A percentile compares a stretch with the other conserved stretches of the same genome.
Conservation (phyloP, 1,140 invertebrate genomes). For the Zaprionus vittiger region DNA sequence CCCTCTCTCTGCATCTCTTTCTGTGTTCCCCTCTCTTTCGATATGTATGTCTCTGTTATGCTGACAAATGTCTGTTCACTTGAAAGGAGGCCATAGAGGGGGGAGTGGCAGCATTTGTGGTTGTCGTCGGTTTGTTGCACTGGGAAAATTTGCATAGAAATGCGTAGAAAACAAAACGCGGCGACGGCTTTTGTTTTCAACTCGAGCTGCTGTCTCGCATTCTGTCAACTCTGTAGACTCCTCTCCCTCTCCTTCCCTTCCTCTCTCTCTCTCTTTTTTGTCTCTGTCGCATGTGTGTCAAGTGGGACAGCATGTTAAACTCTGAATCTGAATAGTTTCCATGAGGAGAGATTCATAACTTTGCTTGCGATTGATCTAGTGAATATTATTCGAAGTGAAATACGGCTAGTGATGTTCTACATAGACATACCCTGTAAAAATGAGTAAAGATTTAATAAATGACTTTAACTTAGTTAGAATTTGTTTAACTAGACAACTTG, state of each 20-base stretch:
- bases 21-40: neutral
- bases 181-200: conserved; percentile 14
- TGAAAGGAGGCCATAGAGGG: neutral
- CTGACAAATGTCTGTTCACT: conserved; percentile 63
- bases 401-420: neutral
- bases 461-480: no score
- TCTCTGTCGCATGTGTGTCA: conserved; percentile 49
- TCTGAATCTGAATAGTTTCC: neutral
- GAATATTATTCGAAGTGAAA: neutral
- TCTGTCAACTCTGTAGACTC: neutral
- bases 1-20: neutral
- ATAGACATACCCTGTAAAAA: neutral
- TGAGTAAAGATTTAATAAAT: no score
- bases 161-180: conserved; percentile 51
- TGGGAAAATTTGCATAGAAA: conserved; percentile 72
- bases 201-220: conserved; percentile 6
- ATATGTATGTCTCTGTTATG: conserved; percentile 52
- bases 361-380: neutral
- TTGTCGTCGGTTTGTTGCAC: conserved; percentile 42
- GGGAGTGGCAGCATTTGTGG: conserved; percentile 19
- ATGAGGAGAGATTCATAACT: neutral
- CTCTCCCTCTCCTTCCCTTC: neutral
- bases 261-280: neutral
- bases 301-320: conserved; percentile 17
- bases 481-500: neutral